Base-by-base conservation (phyloP, 2,888 invertebrate species). In the Eulithis testata region DNA sequence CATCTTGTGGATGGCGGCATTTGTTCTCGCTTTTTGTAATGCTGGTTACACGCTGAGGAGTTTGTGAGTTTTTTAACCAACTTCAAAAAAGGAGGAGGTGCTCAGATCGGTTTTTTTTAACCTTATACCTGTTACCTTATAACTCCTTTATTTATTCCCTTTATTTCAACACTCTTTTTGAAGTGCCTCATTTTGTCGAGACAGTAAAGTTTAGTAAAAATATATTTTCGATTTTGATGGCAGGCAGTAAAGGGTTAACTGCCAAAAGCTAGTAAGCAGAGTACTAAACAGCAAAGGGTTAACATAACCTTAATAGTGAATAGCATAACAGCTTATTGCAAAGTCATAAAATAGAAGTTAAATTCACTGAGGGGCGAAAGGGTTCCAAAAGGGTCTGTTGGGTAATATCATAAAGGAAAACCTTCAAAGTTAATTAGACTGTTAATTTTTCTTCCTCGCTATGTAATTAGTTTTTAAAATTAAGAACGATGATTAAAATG, bases 341-440 rank as follows among this genome's bases (percentile, higher is more conserved):
- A 58, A 57, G 58, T 67, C 51, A 72, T 72, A 64, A 66, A 70
- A 72, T 73, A 69, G 72, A 68, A 70, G 67, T 73, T 73, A 70
- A 65, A 83, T 83, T 82, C 76, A 76, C 74, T 78, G 47, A 70
- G 72, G 80, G 79, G 74, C 71, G 73, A 74, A 80, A 80, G 81
- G 86, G 82, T 79, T 61, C 12, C 62, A 11, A 52, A 66, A 52
- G 67, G 63, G 55, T 61, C 53, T 54, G 65, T 79, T 84, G 84
- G 82, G 78, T 87, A 82, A 87, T 88, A 87, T 87, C 85, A 85
- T 88, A 87, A 91, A 88, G 83, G 87, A 83, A 81, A 51, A n/a
- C 86, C 78, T 87, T 90, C 90, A 87, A 83, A 80, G 84, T 84
- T 88, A 90, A 90, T 91, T 91, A 86, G 85, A 82, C 84, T 81